phyloP scores from a whole-genome alignment of 1,140 invertebrate genomes.

The Dendroctonus ponderosae region DNA sequence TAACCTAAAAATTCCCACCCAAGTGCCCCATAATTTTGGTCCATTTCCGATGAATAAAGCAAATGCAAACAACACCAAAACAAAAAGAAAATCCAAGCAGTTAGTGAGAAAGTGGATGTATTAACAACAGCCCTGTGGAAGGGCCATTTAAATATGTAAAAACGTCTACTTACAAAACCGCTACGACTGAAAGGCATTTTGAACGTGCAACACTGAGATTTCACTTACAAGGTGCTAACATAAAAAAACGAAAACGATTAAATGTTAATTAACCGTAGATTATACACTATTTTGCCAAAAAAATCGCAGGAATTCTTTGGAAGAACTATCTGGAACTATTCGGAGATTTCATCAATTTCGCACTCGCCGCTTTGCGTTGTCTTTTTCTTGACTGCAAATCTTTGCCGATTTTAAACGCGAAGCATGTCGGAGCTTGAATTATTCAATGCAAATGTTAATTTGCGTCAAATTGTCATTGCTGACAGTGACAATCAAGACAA shows the following conservation, averaged over 20 bases:
- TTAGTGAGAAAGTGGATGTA: slow-evolving; percentile 14
- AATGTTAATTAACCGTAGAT: slow-evolving; percentile 1
- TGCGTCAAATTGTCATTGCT: too few relatives aligned
- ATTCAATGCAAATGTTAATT: slow-evolving; percentile 13
- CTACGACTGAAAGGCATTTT: slow-evolving; percentile 26
- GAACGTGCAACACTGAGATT: slow-evolving; percentile 13
- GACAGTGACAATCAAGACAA: not conserved
- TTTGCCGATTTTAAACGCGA: too few relatives aligned
- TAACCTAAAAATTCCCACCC: slow-evolving; percentile 15
- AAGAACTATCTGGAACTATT: slow-evolving; percentile 28
- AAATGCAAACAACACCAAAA: slow-evolving; percentile 14
- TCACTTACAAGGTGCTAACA: slow-evolving; percentile 7
- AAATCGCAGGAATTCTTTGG: slow-evolving; percentile 12
- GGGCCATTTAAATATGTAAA: slow-evolving; percentile 8
- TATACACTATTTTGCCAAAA: slow-evolving; percentile 7
- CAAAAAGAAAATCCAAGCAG: slow-evolving; percentile 19
- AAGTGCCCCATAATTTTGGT: not conserved
- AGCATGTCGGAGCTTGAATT: slow-evolving; percentile 15
- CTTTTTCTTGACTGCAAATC: not conserved
- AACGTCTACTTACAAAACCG: slow-evolving; percentile 25
- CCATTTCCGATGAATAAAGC: slow-evolving; percentile 1
- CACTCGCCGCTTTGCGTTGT: slow-evolving; percentile 4
- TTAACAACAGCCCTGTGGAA: slow-evolving; percentile 20
- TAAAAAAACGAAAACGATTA: slow-evolving; percentile 14
- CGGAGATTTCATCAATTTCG: slow-evolving; percentile 1